A percentile compares a stretch with the other conserved stretches of the same genome.
These are phyloP conservation scores for Colius striatus DNA, from an alignment of 2,113 vertebrate species.

Conservation along the genomic window DNA sequence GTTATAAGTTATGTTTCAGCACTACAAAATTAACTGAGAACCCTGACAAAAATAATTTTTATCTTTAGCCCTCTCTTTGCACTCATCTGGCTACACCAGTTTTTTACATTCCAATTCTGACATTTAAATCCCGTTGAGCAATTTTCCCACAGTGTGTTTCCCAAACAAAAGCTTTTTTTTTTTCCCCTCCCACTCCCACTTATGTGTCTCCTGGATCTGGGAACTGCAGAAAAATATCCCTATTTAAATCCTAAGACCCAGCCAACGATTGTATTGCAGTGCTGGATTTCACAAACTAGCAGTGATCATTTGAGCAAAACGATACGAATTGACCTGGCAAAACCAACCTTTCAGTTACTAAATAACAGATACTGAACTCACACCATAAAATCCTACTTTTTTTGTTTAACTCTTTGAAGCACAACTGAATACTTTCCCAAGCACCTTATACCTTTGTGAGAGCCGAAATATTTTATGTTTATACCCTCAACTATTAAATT, in stretches of 20 bases:
- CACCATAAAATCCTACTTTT: background rate
- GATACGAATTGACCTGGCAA: background rate
- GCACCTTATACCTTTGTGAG: background rate
- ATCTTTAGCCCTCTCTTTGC: background rate
- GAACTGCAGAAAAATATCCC: conserved; percentile 7
- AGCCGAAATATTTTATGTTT: background rate
- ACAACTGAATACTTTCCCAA: background rate
- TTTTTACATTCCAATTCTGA: conserved; percentile 40
- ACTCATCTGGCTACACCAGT: background rate
- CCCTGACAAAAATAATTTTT: background rate
- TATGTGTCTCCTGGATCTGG: background rate
- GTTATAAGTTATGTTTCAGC: background rate
- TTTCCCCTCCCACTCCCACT: conserved; percentile 33
- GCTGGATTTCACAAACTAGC: conserved; percentile 2
- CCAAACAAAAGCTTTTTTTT: conserved; percentile 42
- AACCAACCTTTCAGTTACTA: background rate
- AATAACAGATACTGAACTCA: conserved; percentile 12
- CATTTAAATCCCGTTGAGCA: background rate
- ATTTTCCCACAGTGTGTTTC: conserved; percentile 48
- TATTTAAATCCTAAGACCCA: background rate
- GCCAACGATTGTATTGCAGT: background rate
- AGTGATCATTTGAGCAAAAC: background rate
- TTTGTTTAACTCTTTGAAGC: background rate
- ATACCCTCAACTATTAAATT: background rate
- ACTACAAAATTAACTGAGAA: background rate